Base-by-base conservation (phyloP, 2,888 invertebrate species). In the Drosophila hamatofila region DNA sequence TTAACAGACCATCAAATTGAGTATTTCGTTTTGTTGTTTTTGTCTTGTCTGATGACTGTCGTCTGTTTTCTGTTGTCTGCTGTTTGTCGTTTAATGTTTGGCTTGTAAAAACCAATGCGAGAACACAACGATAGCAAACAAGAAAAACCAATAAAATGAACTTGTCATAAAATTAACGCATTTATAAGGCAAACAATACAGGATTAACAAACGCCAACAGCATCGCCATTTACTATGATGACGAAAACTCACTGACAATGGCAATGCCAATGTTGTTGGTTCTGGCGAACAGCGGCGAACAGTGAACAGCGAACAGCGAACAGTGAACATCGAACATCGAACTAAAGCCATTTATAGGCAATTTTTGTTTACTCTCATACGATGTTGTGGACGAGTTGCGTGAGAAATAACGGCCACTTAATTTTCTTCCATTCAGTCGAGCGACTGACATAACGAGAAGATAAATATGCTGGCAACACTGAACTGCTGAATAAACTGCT, bases 81-180 rank as follows among this genome's bases (percentile, higher is more conserved):
- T 57, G 27, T 60, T 39, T 66, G 61, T 67, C 59, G 73, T 61
- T 82, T 75, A 58, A 61, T 80, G 66, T 67, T 73, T 70, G 75
- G 78, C 81, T 81, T 83, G 77, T 75, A 70, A 67, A 84, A 87
- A 81, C 75, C 88, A 73, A 78, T 84, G 82, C 72, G 88, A 83
- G 75, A 84, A 79, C 80, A 80, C 44, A 75, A 69, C 74, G 80
- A 86, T 73, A 60, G 83, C 83, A 89, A 85, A 89, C 81, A 85
- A 75, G 86, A 71, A 74, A 86, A 85, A 83, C 83, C 90, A 86
- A 86, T 86, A 88, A 86, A 86, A 89, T 88, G 88, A 86, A 89
- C 89, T 86, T 86, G 90, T 88, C 90, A 86, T 86, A 88, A 86
- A 88, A 86, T 86, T 86, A 86, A 86, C 90, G 88, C 87, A 89